These are phyloP conservation scores for Diadema setosum DNA, from an alignment of 35 echinoderm and acorn worm species.

Conservation along the genomic window DNA sequence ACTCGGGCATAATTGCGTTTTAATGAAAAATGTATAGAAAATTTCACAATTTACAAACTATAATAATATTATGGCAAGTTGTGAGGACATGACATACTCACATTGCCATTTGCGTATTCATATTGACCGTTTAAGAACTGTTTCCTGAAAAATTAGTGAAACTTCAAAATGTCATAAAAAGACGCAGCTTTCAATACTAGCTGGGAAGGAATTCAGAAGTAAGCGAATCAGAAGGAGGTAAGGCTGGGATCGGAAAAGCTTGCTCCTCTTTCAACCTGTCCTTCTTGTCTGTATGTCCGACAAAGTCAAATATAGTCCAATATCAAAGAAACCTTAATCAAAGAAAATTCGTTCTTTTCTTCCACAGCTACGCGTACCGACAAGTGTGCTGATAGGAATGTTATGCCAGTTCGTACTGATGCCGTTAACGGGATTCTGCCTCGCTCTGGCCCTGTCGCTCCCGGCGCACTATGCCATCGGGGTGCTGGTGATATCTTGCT, in stretches of 20 bases:
- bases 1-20: too few species aligned
- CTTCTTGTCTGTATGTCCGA: not conserved
- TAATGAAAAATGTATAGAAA: too few species aligned
- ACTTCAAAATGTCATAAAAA: too few species aligned
- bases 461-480: not conserved
- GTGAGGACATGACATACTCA: too few species aligned
- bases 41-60: too few species aligned
- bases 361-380: not conserved
- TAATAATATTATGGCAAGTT: too few species aligned
- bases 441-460: constrained; percentile 6
- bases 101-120: too few species aligned
- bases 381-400: constrained; percentile 14
- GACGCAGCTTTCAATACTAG: too few species aligned
- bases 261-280: not conserved
- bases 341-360: not conserved
- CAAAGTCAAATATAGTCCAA: not conserved
- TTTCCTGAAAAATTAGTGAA: too few species aligned
- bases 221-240: not conserved
- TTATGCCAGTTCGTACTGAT: constrained; percentile 33
- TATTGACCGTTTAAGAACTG: too few species aligned
- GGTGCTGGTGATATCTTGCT: constrained; percentile 29
- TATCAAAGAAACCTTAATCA: not conserved
- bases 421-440: constrained; percentile 17
- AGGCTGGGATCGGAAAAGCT: not conserved
- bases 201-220: not conserved